phyloP scores from a whole-genome alignment of 2,797 vertebrate species.

The Amphiprion clarkii region DNA sequence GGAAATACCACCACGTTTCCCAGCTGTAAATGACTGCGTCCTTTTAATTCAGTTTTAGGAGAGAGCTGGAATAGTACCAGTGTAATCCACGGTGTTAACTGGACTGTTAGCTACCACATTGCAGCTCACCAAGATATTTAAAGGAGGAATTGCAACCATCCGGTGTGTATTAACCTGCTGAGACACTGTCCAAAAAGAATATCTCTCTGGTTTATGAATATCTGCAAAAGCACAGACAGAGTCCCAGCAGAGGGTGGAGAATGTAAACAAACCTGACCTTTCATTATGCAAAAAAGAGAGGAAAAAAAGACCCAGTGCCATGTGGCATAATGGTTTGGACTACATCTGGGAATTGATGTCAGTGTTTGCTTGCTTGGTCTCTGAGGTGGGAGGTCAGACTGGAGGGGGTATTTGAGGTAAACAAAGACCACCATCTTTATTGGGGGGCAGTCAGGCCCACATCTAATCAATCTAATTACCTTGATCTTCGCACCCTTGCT shows the following conservation, averaged over 20 bases:
- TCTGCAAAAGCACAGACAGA: conserved; percentile 9
- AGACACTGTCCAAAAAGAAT: not conserved
- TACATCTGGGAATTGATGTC: conserved; percentile 47
- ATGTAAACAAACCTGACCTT: conserved; percentile 68
- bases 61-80: conserved; percentile 1
- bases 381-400: not conserved
- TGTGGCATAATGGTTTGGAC: conserved; percentile 27
- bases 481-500: conserved; percentile 32
- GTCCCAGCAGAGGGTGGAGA: not conserved
- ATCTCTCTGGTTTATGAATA: conserved; percentile 6
- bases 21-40: conserved; percentile 34
- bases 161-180: not conserved
- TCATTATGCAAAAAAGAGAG: conserved; percentile 35
- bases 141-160: not conserved
- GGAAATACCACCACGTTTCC: conserved; percentile 54
- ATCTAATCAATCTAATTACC: conserved; percentile 31
- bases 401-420: conserved; percentile 25
- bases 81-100: not conserved
- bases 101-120: conserved; percentile 9
- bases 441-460: conserved; percentile 12
- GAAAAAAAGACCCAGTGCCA: not conserved
- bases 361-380: conserved; percentile 51
- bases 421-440: conserved; percentile 37
- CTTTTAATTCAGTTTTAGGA: conserved; percentile 15
- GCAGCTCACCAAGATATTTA: not conserved